Evolutionary conservation across 2,888 invertebrate genomes (phyloP), one percentile per base, ranked within the genome.

Genomic region (Lasioglossum figueresi): DNA sequence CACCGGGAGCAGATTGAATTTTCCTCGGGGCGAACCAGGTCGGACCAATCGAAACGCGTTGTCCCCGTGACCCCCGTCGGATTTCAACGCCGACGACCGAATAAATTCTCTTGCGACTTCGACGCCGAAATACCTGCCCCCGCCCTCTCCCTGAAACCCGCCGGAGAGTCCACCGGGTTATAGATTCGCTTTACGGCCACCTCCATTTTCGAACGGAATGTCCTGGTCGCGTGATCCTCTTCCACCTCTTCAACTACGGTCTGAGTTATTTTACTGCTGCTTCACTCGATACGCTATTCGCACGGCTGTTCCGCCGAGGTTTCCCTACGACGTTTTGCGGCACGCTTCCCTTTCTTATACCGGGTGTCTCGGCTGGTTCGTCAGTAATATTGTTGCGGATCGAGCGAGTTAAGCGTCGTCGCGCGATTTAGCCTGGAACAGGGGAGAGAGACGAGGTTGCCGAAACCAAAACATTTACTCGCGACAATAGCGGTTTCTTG

Each of bases 1-100:
- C n/a, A 56, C 56, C n/a, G 4, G 56, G 56, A 56, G 56, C n/a
- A 56, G 75, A 84, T 86, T 86, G 78, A 80, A 84, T 84, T 84
- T 84, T 84, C 78, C 76, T 68, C 63, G 76, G 19, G 31, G 56
- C 56, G 73, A 84, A 76, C 4, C 52, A n/a, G 76, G 52, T 52
- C 59, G 68, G 31, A 16, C 71, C 82, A 79, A 86, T 82, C 79
- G 79, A 66, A 82, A 74, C 27, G n/a, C 56, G 56, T 34, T 34
- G 63, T 40, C 31, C 82, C 16, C 70, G 70, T 56, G 74, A 59
- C 81, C 71, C 43, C 56, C n/a, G 52, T 10, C 52, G 52, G 52
- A 56, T 56, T 56, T 56, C 56, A n/a, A n/a, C 56, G n/a, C n/a
- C 12, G 12, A 56, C 56, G 23, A 56, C n/a, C 56, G n/a, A 56